Percentiles rank a stretch among this genome's conserved stretches.
These are phyloP conservation scores for Sinocyclocheilus maitianheensis DNA, from an alignment of 2,113 vertebrate species.

Conservation along the genomic window DNA sequence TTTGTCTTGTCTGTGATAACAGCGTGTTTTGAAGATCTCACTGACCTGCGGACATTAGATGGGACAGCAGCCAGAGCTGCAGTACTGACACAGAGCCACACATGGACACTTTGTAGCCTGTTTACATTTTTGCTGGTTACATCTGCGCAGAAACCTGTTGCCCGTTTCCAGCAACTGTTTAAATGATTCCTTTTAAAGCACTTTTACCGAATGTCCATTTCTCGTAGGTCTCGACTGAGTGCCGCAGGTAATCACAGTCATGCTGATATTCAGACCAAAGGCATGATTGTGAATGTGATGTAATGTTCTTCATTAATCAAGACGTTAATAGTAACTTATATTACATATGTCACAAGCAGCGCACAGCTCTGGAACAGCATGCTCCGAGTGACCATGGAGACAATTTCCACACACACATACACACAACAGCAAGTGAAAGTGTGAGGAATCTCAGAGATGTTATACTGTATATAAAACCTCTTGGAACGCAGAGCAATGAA, in stretches of 20 bases:
- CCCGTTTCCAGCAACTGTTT: not conserved
- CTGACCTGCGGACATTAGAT: constrained; percentile 10
- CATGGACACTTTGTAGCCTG: not conserved
- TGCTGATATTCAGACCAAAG: not conserved
- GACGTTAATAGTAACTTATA: not conserved
- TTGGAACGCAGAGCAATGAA: not conserved
- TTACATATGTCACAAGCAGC: not conserved
- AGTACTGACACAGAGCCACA: not conserved
- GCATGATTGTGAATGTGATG: not conserved
- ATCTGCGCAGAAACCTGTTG: not conserved
- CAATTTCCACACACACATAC: too few species aligned
- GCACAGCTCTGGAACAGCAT: not conserved
- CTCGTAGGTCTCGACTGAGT: not conserved
- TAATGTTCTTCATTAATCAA: not conserved
- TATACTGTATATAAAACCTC: not conserved
- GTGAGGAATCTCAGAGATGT: not conserved
- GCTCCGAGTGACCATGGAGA: not conserved
- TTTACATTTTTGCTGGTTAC: not conserved
- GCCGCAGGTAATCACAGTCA: too few species aligned
- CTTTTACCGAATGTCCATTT: not conserved
- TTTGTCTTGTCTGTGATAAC: constrained; percentile 27
- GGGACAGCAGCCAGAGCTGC: not conserved
- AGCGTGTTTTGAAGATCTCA: constrained; percentile 28
- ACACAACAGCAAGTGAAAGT: not conserved
- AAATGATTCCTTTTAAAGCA: not conserved